phyloP scores from a whole-genome alignment of 2,888 invertebrate genomes.

The Athrips mouffetella region DNA sequence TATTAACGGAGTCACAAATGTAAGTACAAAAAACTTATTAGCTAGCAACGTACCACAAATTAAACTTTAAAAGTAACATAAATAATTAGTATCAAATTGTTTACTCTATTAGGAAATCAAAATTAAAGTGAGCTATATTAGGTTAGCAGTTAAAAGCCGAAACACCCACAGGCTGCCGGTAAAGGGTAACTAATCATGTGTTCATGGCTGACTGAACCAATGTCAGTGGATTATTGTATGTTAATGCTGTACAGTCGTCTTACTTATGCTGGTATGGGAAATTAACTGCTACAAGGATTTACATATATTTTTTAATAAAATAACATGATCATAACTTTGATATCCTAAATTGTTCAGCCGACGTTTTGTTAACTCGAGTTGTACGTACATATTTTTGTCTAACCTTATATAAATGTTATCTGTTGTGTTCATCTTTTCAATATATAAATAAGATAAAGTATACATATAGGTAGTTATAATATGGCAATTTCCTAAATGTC shows the following conservation, averaged over 20 bases:
- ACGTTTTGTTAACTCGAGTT: no score
- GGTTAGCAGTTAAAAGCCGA: conserved; percentile 1
- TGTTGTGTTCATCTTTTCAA: no score
- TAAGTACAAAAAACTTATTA: neutral
- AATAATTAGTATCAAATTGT: neutral
- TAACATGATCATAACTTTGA: neutral
- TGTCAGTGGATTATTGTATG: conserved; percentile 38
- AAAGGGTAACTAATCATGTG: conserved; percentile 21
- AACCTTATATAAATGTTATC: no score
- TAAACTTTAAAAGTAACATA: neutral
- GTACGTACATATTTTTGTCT: no score
- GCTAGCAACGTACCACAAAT: no score
- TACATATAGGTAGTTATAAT: no score
- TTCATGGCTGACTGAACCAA: conserved; percentile 35
- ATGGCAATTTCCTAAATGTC: no score
- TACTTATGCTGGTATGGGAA: neutral
- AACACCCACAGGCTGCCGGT: conserved; percentile 9
- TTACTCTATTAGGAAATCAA: neutral
- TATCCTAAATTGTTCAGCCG: no score
- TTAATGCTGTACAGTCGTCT: conserved; percentile 21
- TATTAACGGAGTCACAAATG: no score
- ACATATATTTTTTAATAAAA: neutral
- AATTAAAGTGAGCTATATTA: neutral
- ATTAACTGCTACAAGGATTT: neutral
- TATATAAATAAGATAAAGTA: no score